These are phyloP conservation scores for Sitobion miscanthi DNA, from an alignment of 1,140 invertebrate species.

Conservation along the genomic window DNA sequence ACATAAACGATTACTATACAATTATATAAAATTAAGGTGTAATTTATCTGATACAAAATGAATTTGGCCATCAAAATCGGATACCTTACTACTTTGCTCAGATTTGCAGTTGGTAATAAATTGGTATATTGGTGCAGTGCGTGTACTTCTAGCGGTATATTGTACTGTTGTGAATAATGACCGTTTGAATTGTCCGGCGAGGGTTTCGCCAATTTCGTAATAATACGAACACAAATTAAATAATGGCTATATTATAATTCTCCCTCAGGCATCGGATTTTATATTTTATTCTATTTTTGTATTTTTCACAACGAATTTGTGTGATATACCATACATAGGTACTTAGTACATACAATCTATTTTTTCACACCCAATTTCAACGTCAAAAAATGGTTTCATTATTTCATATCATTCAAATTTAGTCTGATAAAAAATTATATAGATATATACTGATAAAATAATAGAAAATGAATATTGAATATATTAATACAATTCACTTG, in stretches of 20 bases:
- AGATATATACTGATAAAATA: not conserved
- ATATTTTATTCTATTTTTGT: not conserved
- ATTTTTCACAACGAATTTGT: too few relatives aligned
- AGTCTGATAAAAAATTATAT: too few relatives aligned
- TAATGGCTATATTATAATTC: not conserved
- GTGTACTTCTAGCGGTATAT: too few relatives aligned
- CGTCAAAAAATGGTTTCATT: too few relatives aligned
- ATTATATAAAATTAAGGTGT: not conserved
- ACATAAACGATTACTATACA: too few relatives aligned
- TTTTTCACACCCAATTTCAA: too few relatives aligned
- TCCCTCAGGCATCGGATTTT: not conserved
- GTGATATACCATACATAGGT: too few relatives aligned
- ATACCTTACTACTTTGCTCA: not conserved
- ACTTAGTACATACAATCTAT: too few relatives aligned
- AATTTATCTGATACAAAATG: not conserved
- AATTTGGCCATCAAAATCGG: not conserved
- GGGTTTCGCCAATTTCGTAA: not conserved
- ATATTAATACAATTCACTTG: not conserved
- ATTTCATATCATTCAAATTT: too few relatives aligned
- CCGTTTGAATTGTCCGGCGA: not conserved
- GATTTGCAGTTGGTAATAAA: not conserved
- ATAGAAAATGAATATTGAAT: not conserved
- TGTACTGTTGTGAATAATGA: not conserved
- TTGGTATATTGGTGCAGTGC: not conserved
- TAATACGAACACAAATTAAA: not conserved